phyloP scores from a whole-genome alignment of 2,797 vertebrate genomes.

The Oreochromis mossambicus region DNA sequence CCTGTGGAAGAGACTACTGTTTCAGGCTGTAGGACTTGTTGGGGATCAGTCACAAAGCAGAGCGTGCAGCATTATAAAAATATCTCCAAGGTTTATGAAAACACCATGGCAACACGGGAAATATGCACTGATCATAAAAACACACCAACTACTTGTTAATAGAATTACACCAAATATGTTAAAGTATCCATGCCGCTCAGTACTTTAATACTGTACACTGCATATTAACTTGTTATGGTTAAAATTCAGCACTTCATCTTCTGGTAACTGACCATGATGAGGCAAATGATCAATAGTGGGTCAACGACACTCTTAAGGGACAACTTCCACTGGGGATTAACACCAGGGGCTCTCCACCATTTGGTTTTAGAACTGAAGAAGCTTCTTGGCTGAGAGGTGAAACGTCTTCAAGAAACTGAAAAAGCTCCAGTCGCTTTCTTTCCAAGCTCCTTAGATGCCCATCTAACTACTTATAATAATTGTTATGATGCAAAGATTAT shows the following conservation, averaged over 20 bases:
- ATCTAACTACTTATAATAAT: neutral
- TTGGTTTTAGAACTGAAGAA: neutral
- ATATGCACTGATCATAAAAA: neutral
- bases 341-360: neutral
- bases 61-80: neutral
- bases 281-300: neutral
- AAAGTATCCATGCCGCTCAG: neutral
- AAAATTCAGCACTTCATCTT: neutral
- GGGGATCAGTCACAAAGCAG: neutral
- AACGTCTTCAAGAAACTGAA: neutral
- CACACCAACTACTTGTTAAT: neutral
- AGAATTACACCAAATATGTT: neutral
- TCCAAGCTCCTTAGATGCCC: neutral
- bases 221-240: neutral
- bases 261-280: neutral
- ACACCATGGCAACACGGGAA: neutral
- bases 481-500: neutral
- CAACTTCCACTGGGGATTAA: neutral
- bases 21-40: neutral
- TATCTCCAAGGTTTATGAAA: neutral
- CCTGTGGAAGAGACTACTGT: conserved; percentile 25
- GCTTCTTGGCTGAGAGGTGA: neutral
- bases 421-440: neutral
- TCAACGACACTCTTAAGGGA: neutral
- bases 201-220: neutral